These are phyloP conservation scores for Podarcis cretensis DNA, from an alignment of 2,113 vertebrate genomes.

Conservation along the genomic window DNA sequence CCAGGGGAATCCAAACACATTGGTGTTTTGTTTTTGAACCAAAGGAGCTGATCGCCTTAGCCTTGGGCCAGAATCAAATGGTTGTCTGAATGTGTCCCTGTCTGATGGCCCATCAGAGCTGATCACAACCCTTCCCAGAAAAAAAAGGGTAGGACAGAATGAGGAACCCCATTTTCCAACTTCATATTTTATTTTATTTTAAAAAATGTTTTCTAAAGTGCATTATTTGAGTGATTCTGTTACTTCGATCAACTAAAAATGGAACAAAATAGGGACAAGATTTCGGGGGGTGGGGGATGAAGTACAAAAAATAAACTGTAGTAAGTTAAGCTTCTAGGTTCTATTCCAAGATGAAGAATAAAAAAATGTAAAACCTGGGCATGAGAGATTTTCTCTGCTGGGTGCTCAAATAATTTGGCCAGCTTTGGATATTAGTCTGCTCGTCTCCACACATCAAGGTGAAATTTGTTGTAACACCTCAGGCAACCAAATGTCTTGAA, in stretches of 20 bases:
- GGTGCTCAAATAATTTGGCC: neutral
- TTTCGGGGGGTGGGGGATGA: no score
- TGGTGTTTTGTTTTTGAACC: neutral
- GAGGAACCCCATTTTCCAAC: no score
- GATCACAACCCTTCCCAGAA: neutral
- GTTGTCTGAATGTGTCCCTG: neutral
- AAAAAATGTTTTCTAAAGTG: no score
- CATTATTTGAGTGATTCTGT: no score
- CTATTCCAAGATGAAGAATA: no score
- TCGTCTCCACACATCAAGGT: neutral
- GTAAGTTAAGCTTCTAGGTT: no score
- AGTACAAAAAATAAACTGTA: no score
- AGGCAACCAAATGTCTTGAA: neutral
- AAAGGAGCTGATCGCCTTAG: neutral
- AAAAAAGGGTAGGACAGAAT: no score
- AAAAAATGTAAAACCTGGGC: neutral
- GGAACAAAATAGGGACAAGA: no score
- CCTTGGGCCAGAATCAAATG: neutral
- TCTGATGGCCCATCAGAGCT: neutral
- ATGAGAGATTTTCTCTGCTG: neutral
- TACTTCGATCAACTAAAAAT: no score
- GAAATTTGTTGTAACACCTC: neutral
- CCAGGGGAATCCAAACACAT: neutral
- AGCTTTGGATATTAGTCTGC: neutral
- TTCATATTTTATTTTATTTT: no score